Evolutionary conservation across 2,888 invertebrate species (phyloP), one percentile per base, ranked within the genome.

Genomic region (Lutraria lutraria): DNA sequence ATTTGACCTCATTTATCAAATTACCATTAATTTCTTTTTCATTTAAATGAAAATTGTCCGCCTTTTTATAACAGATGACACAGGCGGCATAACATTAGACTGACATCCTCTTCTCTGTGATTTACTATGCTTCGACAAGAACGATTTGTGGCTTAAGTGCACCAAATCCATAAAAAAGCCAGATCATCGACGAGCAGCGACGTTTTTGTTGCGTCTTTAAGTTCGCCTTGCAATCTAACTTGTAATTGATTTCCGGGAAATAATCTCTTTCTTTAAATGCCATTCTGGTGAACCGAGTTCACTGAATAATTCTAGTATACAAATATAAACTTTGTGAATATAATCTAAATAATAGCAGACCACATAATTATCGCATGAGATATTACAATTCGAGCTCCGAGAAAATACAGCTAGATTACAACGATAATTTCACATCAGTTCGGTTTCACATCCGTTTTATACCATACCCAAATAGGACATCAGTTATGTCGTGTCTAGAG

Each of bases 381-480:
- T 31, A 76, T 76, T 19, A 34, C 63, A 19, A 31, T 25, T 21
- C 29, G 15, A 76, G 25, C 19, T 16, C 31, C 76, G 19, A 31
- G 76, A 76, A 34, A 76, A 34, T 76, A 6, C 31, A 15, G 31
- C 76, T 76, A 31, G 84, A 76, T 52, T 43, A 84, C 76, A 72
- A 76, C 52, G 54, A 72, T 76, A 84, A 76, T 84, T 84, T 53
- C 34, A 52, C 76, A 68, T 84, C 76, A 31, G 76, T 84, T 84
- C 76, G 16, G 34, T 34, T 76, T 76, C 34, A 25, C 34, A 76
- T 60, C 25, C 25, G 52, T 81, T 81, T 81, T 81, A 52, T 81
- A 81, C 53, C 81, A 52, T 29, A 21, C 76, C 76, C 76, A 76
- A 63, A 56, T 83, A 60, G 31, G 63, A 63, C 83, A 54, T 54